Evolutionary conservation across 2,113 vertebrate species (phyloP).

Genomic region (Gnathonemus longibarbis): DNA sequence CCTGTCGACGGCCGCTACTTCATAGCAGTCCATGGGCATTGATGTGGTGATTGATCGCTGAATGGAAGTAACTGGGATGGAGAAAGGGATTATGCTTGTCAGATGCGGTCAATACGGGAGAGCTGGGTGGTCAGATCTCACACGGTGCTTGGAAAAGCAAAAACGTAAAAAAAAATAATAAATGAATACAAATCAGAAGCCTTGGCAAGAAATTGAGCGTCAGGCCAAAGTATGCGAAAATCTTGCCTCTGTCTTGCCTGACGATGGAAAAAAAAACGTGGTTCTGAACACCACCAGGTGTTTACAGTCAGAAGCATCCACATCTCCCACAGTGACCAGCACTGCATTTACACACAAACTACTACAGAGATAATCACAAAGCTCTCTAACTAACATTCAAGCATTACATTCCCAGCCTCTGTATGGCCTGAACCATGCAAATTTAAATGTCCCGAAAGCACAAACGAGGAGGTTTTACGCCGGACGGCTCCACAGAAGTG

Average conservation of each 20-base stretch:
- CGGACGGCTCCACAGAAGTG: neutral
- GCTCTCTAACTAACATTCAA: neutral
- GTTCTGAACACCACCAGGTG: neutral
- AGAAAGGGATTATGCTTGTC: slow-evolving; percentile 79
- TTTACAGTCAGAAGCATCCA: neutral
- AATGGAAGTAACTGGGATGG: slow-evolving; percentile 78
- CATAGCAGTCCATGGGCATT: slow-evolving; percentile 74
- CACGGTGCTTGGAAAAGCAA: slow-evolving; percentile 66
- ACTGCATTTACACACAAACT: neutral
- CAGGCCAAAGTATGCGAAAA: neutral
- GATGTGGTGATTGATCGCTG: slow-evolving; percentile 83
- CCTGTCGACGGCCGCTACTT: slow-evolving; percentile 71
- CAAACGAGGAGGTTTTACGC: neutral
- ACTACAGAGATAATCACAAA: neutral
- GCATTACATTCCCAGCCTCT: neutral
- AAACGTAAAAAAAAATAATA: slow-evolving; percentile 35
- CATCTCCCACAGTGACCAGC: neutral
- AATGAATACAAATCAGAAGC: slow-evolving; percentile 22
- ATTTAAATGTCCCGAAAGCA: neutral
- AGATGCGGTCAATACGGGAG: slow-evolving; percentile 66
- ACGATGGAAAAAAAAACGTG: neutral
- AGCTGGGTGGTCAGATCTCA: slow-evolving; percentile 68
- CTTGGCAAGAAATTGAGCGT: neutral
- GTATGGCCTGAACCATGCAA: neutral
- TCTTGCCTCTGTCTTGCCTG: neutral